Evolutionary conservation across 2,888 invertebrate species (phyloP).

Genomic region (Folsomia manolachei): DNA sequence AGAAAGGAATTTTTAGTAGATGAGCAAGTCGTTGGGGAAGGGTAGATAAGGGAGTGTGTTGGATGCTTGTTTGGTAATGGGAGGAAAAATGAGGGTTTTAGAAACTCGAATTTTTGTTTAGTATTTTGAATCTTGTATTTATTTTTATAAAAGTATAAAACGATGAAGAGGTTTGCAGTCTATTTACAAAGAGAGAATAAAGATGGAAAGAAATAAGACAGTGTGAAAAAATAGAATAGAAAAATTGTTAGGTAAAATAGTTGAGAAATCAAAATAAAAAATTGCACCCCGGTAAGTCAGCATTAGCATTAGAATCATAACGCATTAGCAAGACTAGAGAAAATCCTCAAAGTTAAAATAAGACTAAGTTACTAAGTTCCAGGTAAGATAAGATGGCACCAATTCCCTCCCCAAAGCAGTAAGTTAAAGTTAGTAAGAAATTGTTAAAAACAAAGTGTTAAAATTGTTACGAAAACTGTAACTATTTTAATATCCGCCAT

Average conservation of each 20-base stretch:
- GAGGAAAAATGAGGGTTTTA: too few species aligned
- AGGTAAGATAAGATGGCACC: too few species aligned
- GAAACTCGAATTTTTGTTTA: not conserved
- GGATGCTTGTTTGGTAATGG: too few species aligned
- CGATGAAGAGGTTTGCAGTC: not conserved
- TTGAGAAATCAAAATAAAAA: not conserved
- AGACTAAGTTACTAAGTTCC: too few species aligned
- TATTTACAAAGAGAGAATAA: not conserved
- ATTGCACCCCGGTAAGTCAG: not conserved
- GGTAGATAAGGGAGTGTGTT: too few species aligned
- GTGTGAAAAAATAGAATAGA: not conserved
- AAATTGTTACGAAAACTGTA: not conserved
- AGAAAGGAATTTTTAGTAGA: not conserved
- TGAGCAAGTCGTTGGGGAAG: too few species aligned
- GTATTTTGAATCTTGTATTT: too few species aligned
- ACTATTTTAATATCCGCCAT: conserved; percentile 28
- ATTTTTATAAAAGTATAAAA: not conserved
- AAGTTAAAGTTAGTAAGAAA: not conserved
- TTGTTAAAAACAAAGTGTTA: not conserved
- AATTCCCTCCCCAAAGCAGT: not conserved
- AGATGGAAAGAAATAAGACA: not conserved
- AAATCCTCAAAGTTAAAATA: not conserved
- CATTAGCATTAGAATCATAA: not conserved
- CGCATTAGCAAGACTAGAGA: not conserved
- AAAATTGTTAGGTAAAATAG: not conserved